Percentiles rank a stretch among this genome's conserved stretches.
Evolutionary conservation across 2,113 vertebrate species (phyloP).

Genomic region (Butorides virescens): DNA sequence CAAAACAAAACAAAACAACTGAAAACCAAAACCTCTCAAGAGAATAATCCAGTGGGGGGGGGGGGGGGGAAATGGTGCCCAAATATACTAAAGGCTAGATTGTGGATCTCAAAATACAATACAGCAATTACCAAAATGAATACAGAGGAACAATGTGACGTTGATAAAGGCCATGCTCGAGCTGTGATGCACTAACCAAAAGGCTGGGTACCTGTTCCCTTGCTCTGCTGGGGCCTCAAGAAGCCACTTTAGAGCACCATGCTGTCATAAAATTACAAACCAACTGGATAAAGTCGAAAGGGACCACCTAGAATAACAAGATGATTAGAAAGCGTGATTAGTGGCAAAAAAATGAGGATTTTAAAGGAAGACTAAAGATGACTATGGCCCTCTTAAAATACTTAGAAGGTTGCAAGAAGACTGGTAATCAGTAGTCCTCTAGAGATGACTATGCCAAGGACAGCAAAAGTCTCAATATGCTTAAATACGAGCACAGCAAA

Average conservation of each 20-base stretch:
- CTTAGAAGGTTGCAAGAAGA: background rate
- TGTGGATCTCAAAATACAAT: background rate
- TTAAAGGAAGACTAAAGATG: background rate
- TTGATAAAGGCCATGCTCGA: background rate
- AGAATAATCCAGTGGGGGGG: background rate
- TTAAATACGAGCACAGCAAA: background rate
- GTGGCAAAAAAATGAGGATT: background rate
- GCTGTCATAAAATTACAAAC: background rate
- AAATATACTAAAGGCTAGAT: background rate
- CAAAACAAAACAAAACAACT: background rate
- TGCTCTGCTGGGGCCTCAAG: background rate
- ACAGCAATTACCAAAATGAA: background rate
- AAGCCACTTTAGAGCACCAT: background rate
- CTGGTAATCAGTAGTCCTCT: background rate
- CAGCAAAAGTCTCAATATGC: background rate
- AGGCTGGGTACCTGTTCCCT: background rate
- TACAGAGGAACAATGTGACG: background rate
- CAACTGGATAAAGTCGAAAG: background rate
- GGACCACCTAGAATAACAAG: background rate
- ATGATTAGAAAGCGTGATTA: background rate
- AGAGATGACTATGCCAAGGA: background rate
- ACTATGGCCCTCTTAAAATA: accelerated
- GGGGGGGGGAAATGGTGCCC: background rate
- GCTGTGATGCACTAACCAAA: background rate
- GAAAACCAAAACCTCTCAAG: background rate